Evolutionary conservation across 2,113 vertebrate genomes (phyloP), one percentile per base, ranked within the genome.

Genomic region (Tretioscincus oriximinensis): DNA sequence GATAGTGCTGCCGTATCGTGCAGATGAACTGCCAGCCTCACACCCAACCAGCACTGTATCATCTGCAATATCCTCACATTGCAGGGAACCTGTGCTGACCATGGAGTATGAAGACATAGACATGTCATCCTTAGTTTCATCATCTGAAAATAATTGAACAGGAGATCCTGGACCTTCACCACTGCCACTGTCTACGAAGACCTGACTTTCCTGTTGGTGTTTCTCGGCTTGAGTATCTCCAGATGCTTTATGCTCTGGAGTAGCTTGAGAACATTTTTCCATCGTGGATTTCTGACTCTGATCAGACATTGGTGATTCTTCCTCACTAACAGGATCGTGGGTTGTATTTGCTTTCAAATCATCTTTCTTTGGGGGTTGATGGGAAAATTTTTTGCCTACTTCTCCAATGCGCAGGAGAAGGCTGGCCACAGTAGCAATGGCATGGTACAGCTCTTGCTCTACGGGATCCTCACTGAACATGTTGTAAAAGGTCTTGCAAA

Each of bases 401-500:
- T 99, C 98, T 0, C 98, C 98, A 1, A 99, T 98, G 35, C 96
- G 93, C 61, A 99, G 94, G 0, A 99, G 96, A 31, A 99, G 96
- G 86, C 98, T 99, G 85, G 98, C 98, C 24, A 99, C 98, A 0
- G 98, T 99, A 89, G 98, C 98, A 0, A 99, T 99, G 81, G 97
- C 96, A 4, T 99, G 98, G 87, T 99, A 99, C 60, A 99, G 91
- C 88, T 97, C 95, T 90, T 99, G 98, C 88, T 99, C 98, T 77
- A 87, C 88, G 0, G 95, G 91, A 86, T 99, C 97, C 86, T 99
- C 98, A 0, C 97, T 97, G 93, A 99, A 99, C 98, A 99, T 97
- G 92, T 98, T 99, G 93, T 99, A 99, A 7, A 99, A 95, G 0
- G 98, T 99, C 90, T 99, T 99, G 91, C 98, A 99, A 29, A 99